Percentiles rank a stretch among this genome's conserved stretches.
Evolutionary conservation across 2,888 invertebrate genomes (phyloP).

Genomic region (Temnothorax rugatulus): DNA sequence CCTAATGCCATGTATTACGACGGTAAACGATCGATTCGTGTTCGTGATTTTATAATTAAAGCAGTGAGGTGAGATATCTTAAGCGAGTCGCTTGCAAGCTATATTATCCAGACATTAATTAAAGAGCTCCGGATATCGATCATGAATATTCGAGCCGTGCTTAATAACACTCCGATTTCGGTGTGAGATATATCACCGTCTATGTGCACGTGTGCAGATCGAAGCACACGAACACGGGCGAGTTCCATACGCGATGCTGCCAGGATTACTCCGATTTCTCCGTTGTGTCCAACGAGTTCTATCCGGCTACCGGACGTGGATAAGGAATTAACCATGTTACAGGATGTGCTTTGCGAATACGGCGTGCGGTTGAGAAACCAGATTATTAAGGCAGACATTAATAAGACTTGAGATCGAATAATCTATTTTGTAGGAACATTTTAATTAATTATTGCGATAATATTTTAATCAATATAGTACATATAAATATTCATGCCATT

Average conservation of each 20-base stretch:
- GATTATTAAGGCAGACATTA: constrained; percentile 32
- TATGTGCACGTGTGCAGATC: constrained; percentile 12
- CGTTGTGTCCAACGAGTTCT: constrained; percentile 64
- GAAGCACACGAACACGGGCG: constrained; percentile 16
- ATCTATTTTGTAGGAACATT: neutral
- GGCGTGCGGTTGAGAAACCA: constrained; percentile 55
- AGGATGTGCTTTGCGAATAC: constrained; percentile 61
- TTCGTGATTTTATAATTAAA: constrained; percentile 45
- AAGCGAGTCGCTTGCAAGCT: constrained; percentile 27
- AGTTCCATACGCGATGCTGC: constrained; percentile 28
- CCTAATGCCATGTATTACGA: constrained; percentile 1
- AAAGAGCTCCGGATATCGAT: constrained; percentile 52
- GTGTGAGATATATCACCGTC: constrained; percentile 24
- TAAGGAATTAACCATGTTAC: constrained; percentile 78
- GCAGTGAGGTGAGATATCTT: constrained; percentile 29
- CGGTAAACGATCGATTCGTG: constrained; percentile 26
- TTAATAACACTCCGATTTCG: constrained; percentile 54
- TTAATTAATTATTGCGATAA: neutral
- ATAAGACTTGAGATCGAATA: constrained; percentile 6
- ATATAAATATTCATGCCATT: constrained; percentile 2
- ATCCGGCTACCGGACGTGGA: constrained; percentile 67
- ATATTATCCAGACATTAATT: constrained; percentile 53
- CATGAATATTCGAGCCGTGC: constrained; percentile 55
- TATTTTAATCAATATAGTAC: neutral
- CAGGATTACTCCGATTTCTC: constrained; percentile 74